A percentile compares a stretch with the other conserved stretches of the same genome.
Conservation (phyloP, 1,140 invertebrate species). For the Galendromus occidentalis region DNA sequence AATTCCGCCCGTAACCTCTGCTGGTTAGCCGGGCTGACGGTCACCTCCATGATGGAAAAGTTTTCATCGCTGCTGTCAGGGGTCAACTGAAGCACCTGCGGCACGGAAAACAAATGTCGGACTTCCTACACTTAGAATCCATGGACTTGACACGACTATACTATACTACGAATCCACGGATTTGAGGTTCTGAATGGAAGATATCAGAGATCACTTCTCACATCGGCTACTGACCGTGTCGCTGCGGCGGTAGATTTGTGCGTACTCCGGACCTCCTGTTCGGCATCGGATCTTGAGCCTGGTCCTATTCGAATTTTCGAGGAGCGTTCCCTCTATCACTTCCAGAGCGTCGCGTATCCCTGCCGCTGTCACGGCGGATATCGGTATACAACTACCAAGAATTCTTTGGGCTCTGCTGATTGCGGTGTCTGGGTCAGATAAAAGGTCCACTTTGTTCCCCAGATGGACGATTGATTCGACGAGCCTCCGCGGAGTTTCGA, state of each 20-base stretch:
- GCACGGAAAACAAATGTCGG: not conserved
- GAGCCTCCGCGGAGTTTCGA: conserved; percentile 35
- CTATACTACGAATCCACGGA: too few relatives aligned
- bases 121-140: too few relatives aligned
- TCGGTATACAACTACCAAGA: not conserved
- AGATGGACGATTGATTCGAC: conserved; percentile 47
- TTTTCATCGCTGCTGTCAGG: not conserved
- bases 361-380: not conserved
- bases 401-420: conserved; percentile 34
- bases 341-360: conserved; percentile 36
- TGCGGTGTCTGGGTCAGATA: conserved; percentile 22
- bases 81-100: not conserved
- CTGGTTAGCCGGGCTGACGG: not conserved
- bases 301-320: conserved; percentile 34
- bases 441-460: conserved; percentile 43
- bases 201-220: too few relatives aligned
- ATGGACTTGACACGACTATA: too few relatives aligned
- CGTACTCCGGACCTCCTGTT: conserved; percentile 33
- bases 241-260: not conserved
- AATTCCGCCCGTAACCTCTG: not conserved
- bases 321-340: conserved; percentile 36
- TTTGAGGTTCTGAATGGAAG: too few relatives aligned
- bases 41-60: not conserved
- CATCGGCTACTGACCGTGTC: not conserved
- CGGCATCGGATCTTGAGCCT: conserved; percentile 37